Evolutionary conservation across 2,113 vertebrate genomes (phyloP), one percentile per base, ranked within the genome.

Genomic region (Brachionichthys hirsutus): DNA sequence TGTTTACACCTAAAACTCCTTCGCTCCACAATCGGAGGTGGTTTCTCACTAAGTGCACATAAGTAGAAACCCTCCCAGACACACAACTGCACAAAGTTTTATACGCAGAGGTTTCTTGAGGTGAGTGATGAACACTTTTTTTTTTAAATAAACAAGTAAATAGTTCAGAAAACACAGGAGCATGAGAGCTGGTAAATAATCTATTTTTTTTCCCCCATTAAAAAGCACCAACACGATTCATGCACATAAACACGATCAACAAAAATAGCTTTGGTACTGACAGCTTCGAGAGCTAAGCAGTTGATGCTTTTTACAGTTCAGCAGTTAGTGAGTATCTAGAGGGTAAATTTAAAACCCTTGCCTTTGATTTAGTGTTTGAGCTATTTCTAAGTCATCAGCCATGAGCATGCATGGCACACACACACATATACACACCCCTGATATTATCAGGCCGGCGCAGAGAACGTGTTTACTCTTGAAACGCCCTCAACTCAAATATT

Each of bases 391-490:
- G 20, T 71, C 38, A 42, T 62, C 15, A 19, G 36, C 57, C 60
- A 45, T 51, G 35, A 36, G 44, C 44, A 16, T 48, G 47, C 46
- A 45, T 2, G 11, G 24, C n/a, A 15, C 40, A 38, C 35, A 34
- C 54, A 54, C 13, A 47, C 55, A 60, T 30, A 30, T 30, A 30
- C 4, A 30, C 24, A 54, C 60, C 9, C 57, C 38, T 48, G 50
- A 78, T 71, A 78, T 72, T 75, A 84, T 78, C 77, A 59, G 56
- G 59, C 43, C 50, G 59, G 58, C 47, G 62, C 52, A 73, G 45
- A 62, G 42, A 76, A 66, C 56, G 24, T 82, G 62, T 85, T 87
- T 80, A 83, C 77, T 78, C 71, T 67, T 70, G 56, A 62, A 77
- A 61, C 42, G 83, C 65, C 73, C 69, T 43, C 38, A 43, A 50